Evolutionary conservation across 2,113 vertebrate species (phyloP).

Genomic region (Sturnira hondurensis): DNA sequence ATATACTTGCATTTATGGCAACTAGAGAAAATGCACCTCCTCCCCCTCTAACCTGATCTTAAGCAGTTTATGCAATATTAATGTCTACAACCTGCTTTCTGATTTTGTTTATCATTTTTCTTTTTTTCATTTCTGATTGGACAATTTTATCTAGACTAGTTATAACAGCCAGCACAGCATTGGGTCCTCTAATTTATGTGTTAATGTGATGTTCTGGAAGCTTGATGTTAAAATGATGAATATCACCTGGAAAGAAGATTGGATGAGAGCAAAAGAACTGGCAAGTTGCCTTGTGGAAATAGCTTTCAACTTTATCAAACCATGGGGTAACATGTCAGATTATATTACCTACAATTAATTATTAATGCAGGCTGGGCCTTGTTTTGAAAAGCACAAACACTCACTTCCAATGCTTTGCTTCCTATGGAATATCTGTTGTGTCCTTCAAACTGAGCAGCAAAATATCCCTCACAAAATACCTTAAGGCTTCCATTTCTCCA

Average conservation of each 20-base stretch:
- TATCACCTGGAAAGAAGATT: slow-evolving; percentile 71
- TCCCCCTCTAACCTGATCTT: not conserved
- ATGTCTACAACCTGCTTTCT: not conserved
- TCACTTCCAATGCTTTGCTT: slow-evolving; percentile 56
- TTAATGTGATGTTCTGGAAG: slow-evolving; percentile 60
- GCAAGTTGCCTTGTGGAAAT: slow-evolving; percentile 57
- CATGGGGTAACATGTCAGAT: slow-evolving; percentile 65
- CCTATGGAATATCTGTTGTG: slow-evolving; percentile 64
- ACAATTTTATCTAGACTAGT: slow-evolving; percentile 50
- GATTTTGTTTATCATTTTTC: slow-evolving; percentile 52
- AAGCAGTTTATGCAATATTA: not conserved
- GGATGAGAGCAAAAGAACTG: slow-evolving; percentile 44
- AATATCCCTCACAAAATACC: slow-evolving; percentile 67
- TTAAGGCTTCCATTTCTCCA: slow-evolving; percentile 73
- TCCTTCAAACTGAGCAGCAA: slow-evolving; percentile 65
- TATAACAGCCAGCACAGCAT: slow-evolving; percentile 41
- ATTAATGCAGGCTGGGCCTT: slow-evolving; percentile 64
- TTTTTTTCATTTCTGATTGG: slow-evolving; percentile 27
- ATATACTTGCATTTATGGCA: not conserved
- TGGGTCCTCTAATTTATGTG: slow-evolving; percentile 22
- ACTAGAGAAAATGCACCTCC: not conserved
- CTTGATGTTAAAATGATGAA: slow-evolving; percentile 66
- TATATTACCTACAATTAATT: slow-evolving; percentile 69
- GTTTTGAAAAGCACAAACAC: slow-evolving; percentile 66
- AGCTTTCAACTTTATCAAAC: slow-evolving; percentile 68